A percentile compares a stretch with the other conserved stretches of the same genome.
Conservation (phyloP, 2,888 invertebrate species). For the Chloroclysta siterata region DNA sequence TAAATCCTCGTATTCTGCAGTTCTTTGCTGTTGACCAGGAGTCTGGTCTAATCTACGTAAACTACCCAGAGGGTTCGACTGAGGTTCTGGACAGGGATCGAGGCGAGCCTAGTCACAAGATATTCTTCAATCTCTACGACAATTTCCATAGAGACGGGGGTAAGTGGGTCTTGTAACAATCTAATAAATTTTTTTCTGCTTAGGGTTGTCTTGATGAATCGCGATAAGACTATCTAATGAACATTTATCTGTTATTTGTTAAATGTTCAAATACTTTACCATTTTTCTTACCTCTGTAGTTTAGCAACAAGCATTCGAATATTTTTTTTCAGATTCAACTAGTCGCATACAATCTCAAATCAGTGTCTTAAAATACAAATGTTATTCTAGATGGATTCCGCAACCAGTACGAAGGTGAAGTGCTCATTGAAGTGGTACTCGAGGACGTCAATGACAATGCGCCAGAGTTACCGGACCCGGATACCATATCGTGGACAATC, state of each 20-base stretch:
- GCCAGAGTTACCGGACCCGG: conserved; percentile 75
- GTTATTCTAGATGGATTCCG: conserved; percentile 66
- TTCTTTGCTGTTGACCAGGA: conserved; percentile 81
- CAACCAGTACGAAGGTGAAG: conserved; percentile 53
- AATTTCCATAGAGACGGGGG: conserved; percentile 79
- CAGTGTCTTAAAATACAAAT: neutral
- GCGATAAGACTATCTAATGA: too few species aligned
- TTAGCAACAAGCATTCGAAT: too few species aligned
- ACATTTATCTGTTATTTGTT: too few species aligned
- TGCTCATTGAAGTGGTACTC: conserved; percentile 74
- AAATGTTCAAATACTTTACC: too few species aligned
- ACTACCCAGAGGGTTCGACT: conserved; percentile 62
- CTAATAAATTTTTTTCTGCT: neutral
- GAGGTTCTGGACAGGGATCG: conserved; percentile 81
- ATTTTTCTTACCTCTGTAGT: too few species aligned
- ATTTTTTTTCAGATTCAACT: too few species aligned
- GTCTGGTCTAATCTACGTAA: conserved; percentile 74
- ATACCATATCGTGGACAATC: conserved; percentile 58
- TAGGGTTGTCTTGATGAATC: too few species aligned
- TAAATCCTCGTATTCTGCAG: conserved; percentile 68
- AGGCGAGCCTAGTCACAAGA: conserved; percentile 70
- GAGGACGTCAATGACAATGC: conserved; percentile 87
- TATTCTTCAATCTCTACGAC: conserved; percentile 80
- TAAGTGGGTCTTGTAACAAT: conserved; percentile 37
- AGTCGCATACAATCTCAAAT: too few species aligned